Percentiles rank a stretch among this genome's conserved stretches.
Evolutionary conservation across 1,140 invertebrate genomes (phyloP).

Genomic region (Conus ventricosus): DNA sequence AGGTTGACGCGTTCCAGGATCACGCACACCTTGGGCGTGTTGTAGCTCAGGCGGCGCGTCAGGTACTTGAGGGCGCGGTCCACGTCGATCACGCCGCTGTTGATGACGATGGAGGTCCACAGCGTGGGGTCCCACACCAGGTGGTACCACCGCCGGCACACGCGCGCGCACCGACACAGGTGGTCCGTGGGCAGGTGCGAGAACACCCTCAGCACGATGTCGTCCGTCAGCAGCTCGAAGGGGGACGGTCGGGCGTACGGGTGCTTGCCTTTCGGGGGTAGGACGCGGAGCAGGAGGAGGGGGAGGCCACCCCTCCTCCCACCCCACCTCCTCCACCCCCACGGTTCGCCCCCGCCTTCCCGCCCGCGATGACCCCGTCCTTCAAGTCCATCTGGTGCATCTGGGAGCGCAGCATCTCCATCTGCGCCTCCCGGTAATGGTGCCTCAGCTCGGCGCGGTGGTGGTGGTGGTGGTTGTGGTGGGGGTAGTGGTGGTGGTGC

Average conservation of each 20-base stretch:
- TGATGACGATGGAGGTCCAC: constrained; percentile 83
- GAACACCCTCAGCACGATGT: constrained; percentile 81
- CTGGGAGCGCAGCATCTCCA: constrained; percentile 53
- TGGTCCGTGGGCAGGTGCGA: constrained; percentile 86
- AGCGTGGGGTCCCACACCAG: constrained; percentile 85
- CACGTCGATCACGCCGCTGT: constrained; percentile 81
- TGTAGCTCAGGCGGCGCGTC: constrained; percentile 74
- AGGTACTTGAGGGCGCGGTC: constrained; percentile 82
- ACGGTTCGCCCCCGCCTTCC: too few relatives aligned
- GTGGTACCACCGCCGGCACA: constrained; percentile 86
- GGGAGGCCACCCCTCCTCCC: background rate
- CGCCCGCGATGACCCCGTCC: constrained; percentile 44
- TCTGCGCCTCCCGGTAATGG: constrained; percentile 43
- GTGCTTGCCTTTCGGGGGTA: constrained; percentile 45
- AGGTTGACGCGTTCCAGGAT: constrained; percentile 82
- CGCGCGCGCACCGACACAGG: constrained; percentile 85
- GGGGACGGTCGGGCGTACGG: constrained; percentile 55
- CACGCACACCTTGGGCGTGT: constrained; percentile 75
- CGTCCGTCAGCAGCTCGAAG: constrained; percentile 76
- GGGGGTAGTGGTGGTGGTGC: background rate
- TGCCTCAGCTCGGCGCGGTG: background rate
- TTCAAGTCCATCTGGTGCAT: constrained; percentile 55
- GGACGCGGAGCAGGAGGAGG: constrained; percentile 23
- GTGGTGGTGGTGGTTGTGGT: constrained; percentile 25
- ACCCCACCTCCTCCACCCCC: background rate